These are phyloP conservation scores for Tinea pellionella DNA, from an alignment of 2,888 invertebrate genomes.

Conservation along the genomic window DNA sequence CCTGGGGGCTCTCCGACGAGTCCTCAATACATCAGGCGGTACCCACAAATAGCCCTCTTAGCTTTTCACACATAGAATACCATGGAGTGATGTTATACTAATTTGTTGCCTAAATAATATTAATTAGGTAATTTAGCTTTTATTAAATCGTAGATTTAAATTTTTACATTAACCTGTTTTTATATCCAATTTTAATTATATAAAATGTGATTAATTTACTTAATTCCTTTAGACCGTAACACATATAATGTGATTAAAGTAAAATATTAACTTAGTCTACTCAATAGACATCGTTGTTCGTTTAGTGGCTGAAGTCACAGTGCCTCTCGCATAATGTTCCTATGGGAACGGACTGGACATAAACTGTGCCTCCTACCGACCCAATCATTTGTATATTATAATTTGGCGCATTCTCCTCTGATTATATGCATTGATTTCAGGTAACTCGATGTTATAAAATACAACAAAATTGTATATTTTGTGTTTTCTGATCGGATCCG, in stretches of 20 bases:
- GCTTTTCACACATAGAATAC: constrained; percentile 24
- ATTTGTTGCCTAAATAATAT: neutral
- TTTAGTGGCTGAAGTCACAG: constrained; percentile 16
- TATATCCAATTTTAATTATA: too few relatives aligned
- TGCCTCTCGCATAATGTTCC: constrained; percentile 58
- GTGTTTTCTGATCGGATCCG: neutral
- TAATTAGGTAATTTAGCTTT: neutral
- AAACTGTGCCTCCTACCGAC: constrained; percentile 67
- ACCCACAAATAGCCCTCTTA: constrained; percentile 41
- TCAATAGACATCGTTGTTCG: constrained; percentile 29
- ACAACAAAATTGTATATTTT: neutral
- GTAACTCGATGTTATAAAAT: neutral
- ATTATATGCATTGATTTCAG: constrained; percentile 26
- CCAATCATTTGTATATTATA: constrained; percentile 68
- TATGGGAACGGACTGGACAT: constrained; percentile 66
- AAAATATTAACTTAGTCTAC: constrained; percentile 18
- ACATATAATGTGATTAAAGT: too few relatives aligned
- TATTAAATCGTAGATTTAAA: too few relatives aligned
- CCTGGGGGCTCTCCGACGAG: constrained; percentile 55
- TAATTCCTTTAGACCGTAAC: too few relatives aligned
- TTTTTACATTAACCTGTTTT: too few relatives aligned
- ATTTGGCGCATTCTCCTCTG: constrained; percentile 36
- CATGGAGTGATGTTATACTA: constrained; percentile 27
- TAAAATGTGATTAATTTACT: too few relatives aligned
- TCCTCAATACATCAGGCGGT: constrained; percentile 62